Percentiles rank a stretch among this genome's conserved stretches.
Evolutionary conservation across 1,140 invertebrate species (phyloP).

Genomic region (Hetaerina americana): DNA sequence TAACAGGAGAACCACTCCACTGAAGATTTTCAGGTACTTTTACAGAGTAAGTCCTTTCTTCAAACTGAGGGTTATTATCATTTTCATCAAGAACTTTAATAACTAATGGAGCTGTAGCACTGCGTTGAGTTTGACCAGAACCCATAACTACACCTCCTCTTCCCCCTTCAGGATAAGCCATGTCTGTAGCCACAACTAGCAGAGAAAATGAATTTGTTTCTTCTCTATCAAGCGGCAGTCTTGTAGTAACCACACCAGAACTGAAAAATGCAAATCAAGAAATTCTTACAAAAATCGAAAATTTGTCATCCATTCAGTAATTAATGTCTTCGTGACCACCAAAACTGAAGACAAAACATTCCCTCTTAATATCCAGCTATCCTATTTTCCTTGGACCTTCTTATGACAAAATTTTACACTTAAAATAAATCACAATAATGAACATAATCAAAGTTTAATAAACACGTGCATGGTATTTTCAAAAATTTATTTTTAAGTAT

Average conservation of each 20-base stretch:
- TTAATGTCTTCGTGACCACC: no score
- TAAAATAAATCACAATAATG: no score
- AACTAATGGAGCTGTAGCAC: conserved; percentile 67
- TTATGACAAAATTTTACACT: no score
- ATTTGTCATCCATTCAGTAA: no score
- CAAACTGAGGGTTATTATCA: conserved; percentile 94
- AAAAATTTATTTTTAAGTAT: no score
- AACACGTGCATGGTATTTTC: no score
- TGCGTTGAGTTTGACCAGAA: conserved; percentile 35
- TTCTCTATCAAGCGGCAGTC: conserved; percentile 76
- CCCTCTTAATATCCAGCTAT: no score
- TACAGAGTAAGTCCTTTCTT: conserved; percentile 75
- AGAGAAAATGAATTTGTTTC: conserved; percentile 74
- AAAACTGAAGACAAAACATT: no score
- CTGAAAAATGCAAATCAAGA: conserved; percentile 25
- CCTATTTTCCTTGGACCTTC: no score
- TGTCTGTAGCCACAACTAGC: conserved; percentile 69
- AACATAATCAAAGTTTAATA: no score
- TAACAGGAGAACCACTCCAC: conserved; percentile 64
- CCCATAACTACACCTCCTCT: neutral
- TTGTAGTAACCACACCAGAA: conserved; percentile 72
- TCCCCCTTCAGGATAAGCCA: conserved; percentile 55
- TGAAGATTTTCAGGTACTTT: conserved; percentile 77
- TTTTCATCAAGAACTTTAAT: conserved; percentile 85
- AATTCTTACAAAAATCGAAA: no score